phyloP scores from a whole-genome alignment of 1,140 invertebrate genomes.

The Bombus superbus region DNA sequence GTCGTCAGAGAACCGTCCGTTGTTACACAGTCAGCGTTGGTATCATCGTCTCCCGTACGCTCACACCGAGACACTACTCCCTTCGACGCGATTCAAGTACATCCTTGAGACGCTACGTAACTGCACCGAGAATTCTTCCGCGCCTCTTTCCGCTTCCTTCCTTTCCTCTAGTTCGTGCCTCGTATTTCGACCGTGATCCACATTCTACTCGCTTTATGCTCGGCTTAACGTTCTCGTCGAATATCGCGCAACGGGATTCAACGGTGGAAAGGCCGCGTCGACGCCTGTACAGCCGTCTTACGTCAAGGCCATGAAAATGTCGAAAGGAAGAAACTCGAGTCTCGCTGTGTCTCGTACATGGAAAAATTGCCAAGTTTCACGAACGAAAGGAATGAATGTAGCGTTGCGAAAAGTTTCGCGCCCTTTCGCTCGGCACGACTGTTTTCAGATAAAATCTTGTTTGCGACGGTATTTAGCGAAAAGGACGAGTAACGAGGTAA shows the following conservation, averaged over 20 bases:
- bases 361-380: neutral
- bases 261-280: neutral
- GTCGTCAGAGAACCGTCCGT: conserved; percentile 15
- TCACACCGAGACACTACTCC: neutral
- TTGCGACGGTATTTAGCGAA: neutral
- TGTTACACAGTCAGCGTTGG: neutral
- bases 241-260: neutral
- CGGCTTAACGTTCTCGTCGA: conserved; percentile 5
- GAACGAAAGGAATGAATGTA: neutral
- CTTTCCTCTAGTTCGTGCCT: neutral
- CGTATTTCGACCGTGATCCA: conserved; percentile 45
- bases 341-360: too few species aligned
- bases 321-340: neutral
- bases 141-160: conserved; percentile 13
- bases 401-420: neutral
- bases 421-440: neutral
- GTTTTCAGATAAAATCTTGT: conserved; percentile 25
- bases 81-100: conserved; percentile 62
- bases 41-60: conserved; percentile 2
- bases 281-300: neutral
- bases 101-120: conserved; percentile 76
- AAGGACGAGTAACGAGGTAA: conserved; percentile 22
- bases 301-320: neutral
- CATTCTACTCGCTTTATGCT: conserved; percentile 45
- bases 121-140: conserved; percentile 71